These are phyloP conservation scores for Hemicordylus capensis DNA, from an alignment of 2,113 vertebrate species.

Conservation along the genomic window DNA sequence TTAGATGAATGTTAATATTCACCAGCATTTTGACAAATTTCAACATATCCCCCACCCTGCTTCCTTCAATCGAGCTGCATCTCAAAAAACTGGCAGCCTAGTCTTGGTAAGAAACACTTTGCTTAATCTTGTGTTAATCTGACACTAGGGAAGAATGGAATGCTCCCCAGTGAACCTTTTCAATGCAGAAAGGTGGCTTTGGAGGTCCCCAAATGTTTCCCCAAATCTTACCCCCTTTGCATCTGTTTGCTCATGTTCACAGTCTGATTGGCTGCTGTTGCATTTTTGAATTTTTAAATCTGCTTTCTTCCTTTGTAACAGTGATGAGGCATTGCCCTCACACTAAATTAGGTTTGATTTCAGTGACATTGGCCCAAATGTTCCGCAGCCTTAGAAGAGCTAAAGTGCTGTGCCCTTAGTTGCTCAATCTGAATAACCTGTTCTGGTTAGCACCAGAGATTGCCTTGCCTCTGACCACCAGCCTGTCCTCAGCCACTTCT, in stretches of 20 bases:
- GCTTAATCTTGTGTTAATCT: constrained; percentile 60
- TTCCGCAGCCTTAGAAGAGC: too few species aligned
- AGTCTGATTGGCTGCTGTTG: background rate
- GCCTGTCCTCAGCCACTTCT: too few species aligned
- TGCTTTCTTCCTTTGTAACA: background rate
- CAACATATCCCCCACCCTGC: constrained; percentile 24
- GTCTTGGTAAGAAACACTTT: constrained; percentile 37
- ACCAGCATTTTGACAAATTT: constrained; percentile 32
- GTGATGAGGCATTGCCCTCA: background rate
- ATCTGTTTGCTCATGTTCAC: background rate
- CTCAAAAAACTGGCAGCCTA: constrained; percentile 35
- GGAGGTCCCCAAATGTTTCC: background rate
- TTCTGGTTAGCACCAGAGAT: too few species aligned
- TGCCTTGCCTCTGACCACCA: too few species aligned
- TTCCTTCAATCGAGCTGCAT: constrained; percentile 34
- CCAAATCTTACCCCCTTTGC: too few species aligned
- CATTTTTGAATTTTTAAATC: background rate
- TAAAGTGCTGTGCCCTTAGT: too few species aligned
- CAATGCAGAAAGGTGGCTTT: constrained; percentile 26
- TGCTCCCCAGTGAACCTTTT: background rate
- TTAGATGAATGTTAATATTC: constrained; percentile 16
- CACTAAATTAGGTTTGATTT: background rate
- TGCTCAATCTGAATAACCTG: too few species aligned
- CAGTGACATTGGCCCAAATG: too few species aligned
- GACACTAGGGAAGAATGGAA: background rate